These are phyloP conservation scores for Noctua janthina DNA, from an alignment of 2,888 invertebrate genomes.

Conservation along the genomic window DNA sequence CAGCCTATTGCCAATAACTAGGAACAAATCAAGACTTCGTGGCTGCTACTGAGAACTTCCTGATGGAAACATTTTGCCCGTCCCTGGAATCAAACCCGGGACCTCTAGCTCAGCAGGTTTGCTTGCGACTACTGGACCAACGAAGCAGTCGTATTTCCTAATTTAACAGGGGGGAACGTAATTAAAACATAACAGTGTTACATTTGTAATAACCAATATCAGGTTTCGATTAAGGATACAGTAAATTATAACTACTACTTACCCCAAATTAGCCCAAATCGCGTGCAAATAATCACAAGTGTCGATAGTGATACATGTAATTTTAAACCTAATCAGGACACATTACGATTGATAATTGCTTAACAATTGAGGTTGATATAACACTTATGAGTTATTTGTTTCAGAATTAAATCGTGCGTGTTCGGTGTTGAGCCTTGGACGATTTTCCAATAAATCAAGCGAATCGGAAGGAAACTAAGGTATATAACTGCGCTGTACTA, in stretches of 20 bases:
- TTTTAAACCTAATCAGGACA: slow-evolving; percentile 44
- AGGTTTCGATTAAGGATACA: slow-evolving; percentile 33
- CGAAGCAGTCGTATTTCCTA: background rate
- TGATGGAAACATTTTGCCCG: background rate
- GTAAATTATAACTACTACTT: slow-evolving; percentile 28
- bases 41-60: background rate
- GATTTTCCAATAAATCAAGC: slow-evolving; percentile 65
- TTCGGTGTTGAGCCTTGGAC: slow-evolving; percentile 61
- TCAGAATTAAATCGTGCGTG: slow-evolving; percentile 57
- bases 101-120: background rate
- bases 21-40: background rate
- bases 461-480: slow-evolving; percentile 62
- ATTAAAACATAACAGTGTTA: slow-evolving; percentile 3
- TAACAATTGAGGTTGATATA: slow-evolving; percentile 36
- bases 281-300: slow-evolving; percentile 43
- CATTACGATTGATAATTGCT: slow-evolving; percentile 41
- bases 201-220: slow-evolving; percentile 21
- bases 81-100: background rate
- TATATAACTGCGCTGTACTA: background rate
- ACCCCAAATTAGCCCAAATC: slow-evolving; percentile 28
- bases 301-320: slow-evolving; percentile 29
- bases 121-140: background rate
- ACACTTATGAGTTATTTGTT: slow-evolving; percentile 25
- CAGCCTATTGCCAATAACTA: background rate
- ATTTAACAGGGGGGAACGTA: background rate